Evolutionary conservation across 1,140 invertebrate species (phyloP).

Genomic region (Ceratosolen fusciceps): DNA sequence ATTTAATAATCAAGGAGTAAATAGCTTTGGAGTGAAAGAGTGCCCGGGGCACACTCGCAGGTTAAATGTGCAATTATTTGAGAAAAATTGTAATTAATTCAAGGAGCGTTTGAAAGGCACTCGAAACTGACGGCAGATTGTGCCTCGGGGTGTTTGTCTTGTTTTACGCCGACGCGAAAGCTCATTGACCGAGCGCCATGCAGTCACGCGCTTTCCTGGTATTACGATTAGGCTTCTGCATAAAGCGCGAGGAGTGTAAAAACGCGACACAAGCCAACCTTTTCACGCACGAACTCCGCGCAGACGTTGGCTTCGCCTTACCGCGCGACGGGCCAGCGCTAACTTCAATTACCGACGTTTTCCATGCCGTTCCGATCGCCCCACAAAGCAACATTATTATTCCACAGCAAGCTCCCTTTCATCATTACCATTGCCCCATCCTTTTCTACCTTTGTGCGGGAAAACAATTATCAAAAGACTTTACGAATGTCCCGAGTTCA

Average conservation of each 20-base stretch:
- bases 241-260: constrained; percentile 28
- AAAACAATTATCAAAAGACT: constrained; percentile 4
- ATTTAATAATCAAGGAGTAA: too few species aligned
- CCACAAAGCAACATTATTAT: constrained; percentile 19
- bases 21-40: too few species aligned
- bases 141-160: background rate
- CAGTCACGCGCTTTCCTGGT: constrained; percentile 46
- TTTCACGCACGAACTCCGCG: constrained; percentile 27
- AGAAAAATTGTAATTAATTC: background rate
- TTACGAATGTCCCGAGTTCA: background rate
- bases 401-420: background rate
- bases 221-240: constrained; percentile 41
- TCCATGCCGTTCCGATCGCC: background rate
- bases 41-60: too few species aligned
- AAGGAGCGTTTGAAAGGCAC: background rate
- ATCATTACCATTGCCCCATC: background rate
- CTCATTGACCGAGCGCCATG: constrained; percentile 41
- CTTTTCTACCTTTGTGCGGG: background rate
- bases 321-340: background rate
- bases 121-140: constrained; percentile 9
- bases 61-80: background rate
- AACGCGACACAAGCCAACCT: constrained; percentile 37
- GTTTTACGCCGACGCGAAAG: constrained; percentile 23
- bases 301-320: constrained; percentile 17
- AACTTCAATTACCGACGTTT: constrained; percentile 26